These are phyloP conservation scores for Hydropotes inermis DNA, from an alignment of 2,113 vertebrate species.

Conservation along the genomic window DNA sequence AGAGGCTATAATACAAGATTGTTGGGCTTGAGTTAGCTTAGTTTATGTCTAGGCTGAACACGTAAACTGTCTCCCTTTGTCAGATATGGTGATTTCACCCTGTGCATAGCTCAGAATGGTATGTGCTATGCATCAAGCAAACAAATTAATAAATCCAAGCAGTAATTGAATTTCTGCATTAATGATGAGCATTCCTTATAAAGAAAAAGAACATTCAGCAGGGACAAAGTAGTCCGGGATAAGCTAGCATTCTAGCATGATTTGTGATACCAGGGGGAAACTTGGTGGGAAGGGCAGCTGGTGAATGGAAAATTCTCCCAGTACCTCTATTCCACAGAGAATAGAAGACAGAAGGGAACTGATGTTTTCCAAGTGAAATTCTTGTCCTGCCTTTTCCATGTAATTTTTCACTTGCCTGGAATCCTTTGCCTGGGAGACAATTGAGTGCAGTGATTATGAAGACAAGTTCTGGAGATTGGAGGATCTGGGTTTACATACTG, in stretches of 20 bases:
- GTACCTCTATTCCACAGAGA: not conserved
- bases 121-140: slow-evolving; percentile 13
- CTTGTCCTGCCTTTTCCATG: not conserved
- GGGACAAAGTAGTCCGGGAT: not conserved
- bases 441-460: not conserved
- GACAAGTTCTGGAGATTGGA: not conserved
- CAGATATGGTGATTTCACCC: slow-evolving; percentile 20
- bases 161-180: slow-evolving; percentile 42
- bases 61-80: not conserved
- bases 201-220: not conserved
- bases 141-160: slow-evolving; percentile 57
- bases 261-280: not conserved
- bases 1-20: not conserved
- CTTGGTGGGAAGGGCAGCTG: not conserved
- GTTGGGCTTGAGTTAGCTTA: not conserved
- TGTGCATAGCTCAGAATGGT: not conserved
- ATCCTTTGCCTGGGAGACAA: not conserved
- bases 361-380: not conserved
- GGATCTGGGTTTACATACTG: not conserved
- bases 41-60: slow-evolving; percentile 3
- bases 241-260: not conserved
- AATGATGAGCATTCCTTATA: slow-evolving; percentile 5
- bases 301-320: not conserved
- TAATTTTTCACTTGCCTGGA: not conserved
- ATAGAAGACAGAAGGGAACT: not conserved